Percentiles rank a stretch among this genome's conserved stretches.
phyloP scores from a whole-genome alignment of 2,113 vertebrate genomes.

The Lipotes vexillifer region DNA sequence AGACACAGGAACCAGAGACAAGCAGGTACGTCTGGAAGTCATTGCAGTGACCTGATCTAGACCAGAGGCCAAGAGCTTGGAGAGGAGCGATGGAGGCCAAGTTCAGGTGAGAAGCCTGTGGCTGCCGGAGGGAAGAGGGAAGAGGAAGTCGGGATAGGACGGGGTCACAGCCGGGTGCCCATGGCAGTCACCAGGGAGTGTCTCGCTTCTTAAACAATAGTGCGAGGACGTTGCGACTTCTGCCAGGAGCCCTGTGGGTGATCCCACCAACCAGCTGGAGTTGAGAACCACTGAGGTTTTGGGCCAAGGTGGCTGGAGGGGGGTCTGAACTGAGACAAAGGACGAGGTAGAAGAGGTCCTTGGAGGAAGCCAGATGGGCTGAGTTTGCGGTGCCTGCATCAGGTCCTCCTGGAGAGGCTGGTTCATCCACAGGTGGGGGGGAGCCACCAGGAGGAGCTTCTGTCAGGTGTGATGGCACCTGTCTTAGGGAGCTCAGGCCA shows the following conservation, averaged over 20 bases:
- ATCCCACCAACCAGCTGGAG: no score
- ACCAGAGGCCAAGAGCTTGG: not conserved
- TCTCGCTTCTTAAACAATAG: accelerated
- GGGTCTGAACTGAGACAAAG: not conserved
- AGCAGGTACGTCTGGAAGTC: accelerated
- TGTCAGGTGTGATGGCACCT: not conserved
- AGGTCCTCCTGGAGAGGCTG: not conserved
- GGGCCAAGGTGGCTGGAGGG: not conserved
- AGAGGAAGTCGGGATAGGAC: not conserved
- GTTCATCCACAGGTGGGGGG: no score
- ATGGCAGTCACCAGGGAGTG: accelerated
- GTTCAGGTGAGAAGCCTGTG: not conserved
- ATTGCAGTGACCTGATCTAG: accelerated
- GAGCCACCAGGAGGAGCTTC: not conserved
- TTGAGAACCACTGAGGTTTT: not conserved
- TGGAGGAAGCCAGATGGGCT: not conserved
- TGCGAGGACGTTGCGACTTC: accelerated
- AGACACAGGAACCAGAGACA: not conserved
- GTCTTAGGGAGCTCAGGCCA: not conserved
- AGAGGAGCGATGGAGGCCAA: not conserved
- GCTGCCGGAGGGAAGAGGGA: accelerated
- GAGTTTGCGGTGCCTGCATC: not conserved
- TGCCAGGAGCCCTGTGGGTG: not conserved
- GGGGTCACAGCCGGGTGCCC: no score
- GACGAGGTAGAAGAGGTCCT: accelerated